These are phyloP conservation scores for Lordiphosa collinella DNA, from an alignment of 1,140 invertebrate species.

Conservation along the genomic window DNA sequence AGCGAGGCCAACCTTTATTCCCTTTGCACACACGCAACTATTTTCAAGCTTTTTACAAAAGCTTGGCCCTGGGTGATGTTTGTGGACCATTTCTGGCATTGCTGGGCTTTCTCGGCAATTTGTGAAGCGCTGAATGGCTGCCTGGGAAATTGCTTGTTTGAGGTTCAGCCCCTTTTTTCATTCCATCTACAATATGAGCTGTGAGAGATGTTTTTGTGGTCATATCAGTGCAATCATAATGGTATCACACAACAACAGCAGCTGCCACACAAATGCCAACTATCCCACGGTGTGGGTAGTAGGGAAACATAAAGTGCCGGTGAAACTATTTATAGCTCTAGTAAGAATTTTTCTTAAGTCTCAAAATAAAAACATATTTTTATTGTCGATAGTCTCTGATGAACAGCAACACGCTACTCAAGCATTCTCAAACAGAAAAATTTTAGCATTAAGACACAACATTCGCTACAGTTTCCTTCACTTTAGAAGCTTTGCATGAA, in stretches of 20 bases:
- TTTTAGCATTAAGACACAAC: too few relatives aligned
- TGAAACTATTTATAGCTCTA: background rate
- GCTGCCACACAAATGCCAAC: background rate
- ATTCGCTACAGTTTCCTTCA: background rate
- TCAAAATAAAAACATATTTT: too few relatives aligned
- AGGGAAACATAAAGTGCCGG: background rate
- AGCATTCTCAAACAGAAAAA: too few relatives aligned
- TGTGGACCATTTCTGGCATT: slow-evolving; percentile 19
- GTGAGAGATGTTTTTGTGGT: background rate
- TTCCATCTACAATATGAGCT: slow-evolving; percentile 13
- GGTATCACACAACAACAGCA: background rate
- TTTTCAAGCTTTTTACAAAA: slow-evolving; percentile 1
- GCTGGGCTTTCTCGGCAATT: slow-evolving; percentile 46
- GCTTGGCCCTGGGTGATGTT: slow-evolving; percentile 13
- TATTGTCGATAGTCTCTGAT: too few relatives aligned
- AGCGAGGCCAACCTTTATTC: slow-evolving; percentile 18
- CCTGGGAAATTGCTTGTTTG: slow-evolving; percentile 7
- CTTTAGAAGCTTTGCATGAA: background rate
- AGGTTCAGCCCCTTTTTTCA: background rate
- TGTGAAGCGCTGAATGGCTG: slow-evolving; percentile 22
- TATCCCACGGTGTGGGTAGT: too few relatives aligned
- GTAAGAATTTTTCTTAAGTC: too few relatives aligned
- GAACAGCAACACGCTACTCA: too few relatives aligned
- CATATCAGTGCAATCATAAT: background rate
- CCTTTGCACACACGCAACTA: background rate